phyloP scores from a whole-genome alignment of 2,797 vertebrate genomes.

The Poecilia velifera region DNA sequence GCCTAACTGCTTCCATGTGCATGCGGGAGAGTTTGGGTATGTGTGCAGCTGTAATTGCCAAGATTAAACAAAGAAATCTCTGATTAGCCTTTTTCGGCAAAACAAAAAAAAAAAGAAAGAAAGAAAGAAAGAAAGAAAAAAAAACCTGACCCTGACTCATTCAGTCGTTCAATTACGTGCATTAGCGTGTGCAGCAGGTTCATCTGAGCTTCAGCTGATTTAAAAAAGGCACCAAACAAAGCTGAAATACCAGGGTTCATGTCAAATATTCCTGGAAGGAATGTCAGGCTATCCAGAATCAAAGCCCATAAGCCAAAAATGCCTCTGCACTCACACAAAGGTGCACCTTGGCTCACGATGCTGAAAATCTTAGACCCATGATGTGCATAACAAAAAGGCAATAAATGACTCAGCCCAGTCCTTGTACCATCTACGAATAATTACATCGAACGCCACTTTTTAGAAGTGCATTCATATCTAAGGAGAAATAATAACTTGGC shows the following conservation, averaged over 20 bases:
- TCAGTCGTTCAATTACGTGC: slow-evolving; percentile 6
- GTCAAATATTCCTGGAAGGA: slow-evolving; percentile 44
- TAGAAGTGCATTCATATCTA: neutral
- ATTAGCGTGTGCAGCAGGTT: slow-evolving; percentile 9
- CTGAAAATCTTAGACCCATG: slow-evolving; percentile 29
- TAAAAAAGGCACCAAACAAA: slow-evolving; percentile 30
- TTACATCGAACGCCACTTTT: neutral
- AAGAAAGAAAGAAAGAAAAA: neutral
- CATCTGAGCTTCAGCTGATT: slow-evolving; percentile 10
- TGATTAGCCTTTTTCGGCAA: slow-evolving; percentile 46
- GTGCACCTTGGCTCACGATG: slow-evolving; percentile 53
- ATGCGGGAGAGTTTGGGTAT: slow-evolving; percentile 38
- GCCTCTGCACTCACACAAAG: slow-evolving; percentile 44
- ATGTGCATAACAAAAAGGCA: slow-evolving; percentile 17
- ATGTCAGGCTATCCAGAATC: slow-evolving; percentile 37
- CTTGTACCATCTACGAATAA: neutral
- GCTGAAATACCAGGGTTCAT: slow-evolving; percentile 24
- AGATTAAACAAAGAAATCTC: slow-evolving; percentile 66
- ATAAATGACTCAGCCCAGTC: neutral
- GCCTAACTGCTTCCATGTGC: slow-evolving; percentile 76
- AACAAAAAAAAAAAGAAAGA: neutral
- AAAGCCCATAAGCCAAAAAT: slow-evolving; percentile 52
- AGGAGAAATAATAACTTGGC: neutral
- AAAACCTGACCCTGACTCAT: slow-evolving; percentile 21
- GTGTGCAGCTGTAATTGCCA: slow-evolving; percentile 51